phyloP scores from a whole-genome alignment of 2,797 vertebrate genomes.

The Lepus oiostolus region DNA sequence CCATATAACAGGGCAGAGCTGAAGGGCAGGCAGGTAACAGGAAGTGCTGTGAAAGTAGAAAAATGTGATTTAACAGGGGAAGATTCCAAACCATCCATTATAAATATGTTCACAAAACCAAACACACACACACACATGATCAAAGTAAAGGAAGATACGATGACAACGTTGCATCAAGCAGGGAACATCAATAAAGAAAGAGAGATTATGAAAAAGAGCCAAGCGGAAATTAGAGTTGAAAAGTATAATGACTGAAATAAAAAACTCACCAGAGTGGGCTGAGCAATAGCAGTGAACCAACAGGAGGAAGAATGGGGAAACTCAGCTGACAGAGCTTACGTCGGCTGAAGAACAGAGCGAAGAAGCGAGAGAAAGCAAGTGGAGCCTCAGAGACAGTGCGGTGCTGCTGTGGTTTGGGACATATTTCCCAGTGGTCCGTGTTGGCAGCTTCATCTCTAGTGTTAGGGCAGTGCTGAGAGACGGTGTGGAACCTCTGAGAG shows the following conservation, averaged over 20 bases:
- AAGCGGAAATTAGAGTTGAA: neutral
- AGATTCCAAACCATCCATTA: neutral
- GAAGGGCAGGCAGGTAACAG: neutral
- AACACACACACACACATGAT: neutral
- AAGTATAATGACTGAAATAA: neutral
- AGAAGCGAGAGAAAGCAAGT: neutral
- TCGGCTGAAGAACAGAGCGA: neutral
- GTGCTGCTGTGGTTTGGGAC: no score
- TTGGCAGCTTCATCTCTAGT: no score
- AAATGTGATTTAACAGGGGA: neutral
- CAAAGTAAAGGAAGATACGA: no score
- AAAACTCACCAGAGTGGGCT: neutral
- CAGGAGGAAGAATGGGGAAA: neutral
- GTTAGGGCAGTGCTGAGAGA: no score
- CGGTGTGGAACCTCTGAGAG: no score
- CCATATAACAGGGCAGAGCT: fast-evolving
- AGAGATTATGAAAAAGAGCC: neutral
- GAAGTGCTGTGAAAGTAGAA: neutral
- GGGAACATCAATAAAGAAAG: neutral
- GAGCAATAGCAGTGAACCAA: neutral
- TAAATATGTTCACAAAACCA: neutral
- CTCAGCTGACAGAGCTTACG: neutral
- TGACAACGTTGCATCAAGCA: no score
- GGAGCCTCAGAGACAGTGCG: neutral
- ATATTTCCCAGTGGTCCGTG: no score